A percentile compares a stretch with the other conserved stretches of the same genome.
These are phyloP conservation scores for Perccottus glenii DNA, from an alignment of 2,113 vertebrate species.

Conservation along the genomic window DNA sequence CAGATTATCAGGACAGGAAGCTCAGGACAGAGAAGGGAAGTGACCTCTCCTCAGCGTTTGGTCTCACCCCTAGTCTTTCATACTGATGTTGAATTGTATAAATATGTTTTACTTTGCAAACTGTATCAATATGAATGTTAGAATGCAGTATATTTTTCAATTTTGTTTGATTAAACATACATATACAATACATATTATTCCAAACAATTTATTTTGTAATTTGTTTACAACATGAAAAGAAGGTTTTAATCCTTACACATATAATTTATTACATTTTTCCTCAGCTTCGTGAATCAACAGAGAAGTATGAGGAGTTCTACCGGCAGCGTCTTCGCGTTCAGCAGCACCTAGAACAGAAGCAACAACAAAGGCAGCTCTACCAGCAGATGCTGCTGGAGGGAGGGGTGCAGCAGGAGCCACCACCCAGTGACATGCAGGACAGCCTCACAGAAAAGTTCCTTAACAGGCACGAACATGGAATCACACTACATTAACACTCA, in stretches of 20 bases:
- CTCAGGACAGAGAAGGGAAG: slow-evolving; percentile 45
- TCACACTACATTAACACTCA: not conserved
- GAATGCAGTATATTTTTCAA: not conserved
- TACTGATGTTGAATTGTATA: slow-evolving; percentile 26
- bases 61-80: slow-evolving; percentile 25
- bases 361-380: slow-evolving; percentile 93
- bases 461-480: slow-evolving; percentile 82
- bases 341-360: slow-evolving; percentile 98
- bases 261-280: slow-evolving; percentile 1
- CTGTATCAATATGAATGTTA: not conserved
- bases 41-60: slow-evolving; percentile 35
- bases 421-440: slow-evolving; percentile 83
- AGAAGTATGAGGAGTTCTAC: slow-evolving; percentile 97
- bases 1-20: slow-evolving; percentile 54
- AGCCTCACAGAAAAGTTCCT: slow-evolving; percentile 98
- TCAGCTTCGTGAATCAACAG: slow-evolving; percentile 92
- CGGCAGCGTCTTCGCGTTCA: slow-evolving; percentile 94
- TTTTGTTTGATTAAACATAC: too few relatives aligned
- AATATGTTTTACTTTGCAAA: too few relatives aligned
- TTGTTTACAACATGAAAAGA: too few relatives aligned
- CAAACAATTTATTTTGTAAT: too few relatives aligned
- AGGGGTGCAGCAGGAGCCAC: slow-evolving; percentile 92
- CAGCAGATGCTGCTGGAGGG: slow-evolving; percentile 98
- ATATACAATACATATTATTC: too few relatives aligned
- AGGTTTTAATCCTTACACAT: not conserved